Conservation (phyloP, 2,888 invertebrate genomes). For the Tanytarsus gracilentus region DNA sequence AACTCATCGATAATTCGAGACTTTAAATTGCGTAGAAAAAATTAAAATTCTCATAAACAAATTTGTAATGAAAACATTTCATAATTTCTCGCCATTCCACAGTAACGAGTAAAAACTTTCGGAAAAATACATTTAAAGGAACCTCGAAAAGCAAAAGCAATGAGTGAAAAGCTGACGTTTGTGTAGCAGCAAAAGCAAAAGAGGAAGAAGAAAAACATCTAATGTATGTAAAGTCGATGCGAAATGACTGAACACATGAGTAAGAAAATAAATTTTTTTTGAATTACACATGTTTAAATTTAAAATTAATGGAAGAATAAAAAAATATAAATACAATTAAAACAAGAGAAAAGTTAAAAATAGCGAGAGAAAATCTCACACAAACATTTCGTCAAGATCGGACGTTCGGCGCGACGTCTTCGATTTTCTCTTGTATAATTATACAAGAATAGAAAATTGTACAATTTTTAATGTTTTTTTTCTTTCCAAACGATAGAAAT, state of each 20-base stretch:
- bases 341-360: conserved; percentile 21
- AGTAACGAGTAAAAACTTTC: too few species aligned
- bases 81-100: too few species aligned
- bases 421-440: neutral
- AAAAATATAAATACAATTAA: conserved; percentile 22
- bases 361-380: conserved; percentile 17
- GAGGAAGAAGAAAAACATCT: too few species aligned
- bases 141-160: too few species aligned
- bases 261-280: neutral
- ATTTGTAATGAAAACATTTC: too few species aligned
- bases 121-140: too few species aligned
- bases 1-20: too few species aligned
- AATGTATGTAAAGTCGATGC: neutral
- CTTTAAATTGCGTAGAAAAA: too few species aligned
- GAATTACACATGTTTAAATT: conserved; percentile 27
- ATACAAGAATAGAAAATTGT: neutral
- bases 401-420: neutral
- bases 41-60: too few species aligned
- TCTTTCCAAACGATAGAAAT: neutral
- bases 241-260: neutral
- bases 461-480: neutral
- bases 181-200: neutral
- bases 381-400: neutral
- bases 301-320: conserved; percentile 24
- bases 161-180: too few species aligned